These are phyloP conservation scores for Tribolium castaneum DNA, from an alignment of 1,140 invertebrate genomes.

Conservation along the genomic window DNA sequence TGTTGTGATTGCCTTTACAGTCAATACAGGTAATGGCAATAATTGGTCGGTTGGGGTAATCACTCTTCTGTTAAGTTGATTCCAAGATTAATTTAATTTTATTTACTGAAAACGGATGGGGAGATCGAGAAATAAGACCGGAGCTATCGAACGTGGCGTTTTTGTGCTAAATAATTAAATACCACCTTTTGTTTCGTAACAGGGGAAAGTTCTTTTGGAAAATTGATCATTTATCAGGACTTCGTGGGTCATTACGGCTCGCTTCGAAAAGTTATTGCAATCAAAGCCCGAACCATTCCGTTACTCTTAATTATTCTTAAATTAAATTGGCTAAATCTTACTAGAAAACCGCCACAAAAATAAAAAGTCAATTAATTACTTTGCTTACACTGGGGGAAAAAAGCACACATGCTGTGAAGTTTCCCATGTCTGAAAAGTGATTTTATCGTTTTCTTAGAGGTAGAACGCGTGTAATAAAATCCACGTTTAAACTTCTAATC, in stretches of 20 bases:
- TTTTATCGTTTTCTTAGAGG: not conserved
- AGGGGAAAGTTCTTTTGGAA: conserved; percentile 12
- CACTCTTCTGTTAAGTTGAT: not conserved
- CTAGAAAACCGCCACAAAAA: too few species aligned
- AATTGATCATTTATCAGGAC: conserved; percentile 28
- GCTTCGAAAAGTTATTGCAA: not conserved
- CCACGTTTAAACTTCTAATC: not conserved
- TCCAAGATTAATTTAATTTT: conserved; percentile 27
- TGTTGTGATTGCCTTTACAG: not conserved
- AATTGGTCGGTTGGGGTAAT: not conserved
- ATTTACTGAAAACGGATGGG: conserved; percentile 16
- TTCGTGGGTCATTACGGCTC: conserved; percentile 12
- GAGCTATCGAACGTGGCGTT: conserved; percentile 13
- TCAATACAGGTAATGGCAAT: conserved; percentile 21
- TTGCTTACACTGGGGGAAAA: not conserved
- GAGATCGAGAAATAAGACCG: conserved; percentile 12
- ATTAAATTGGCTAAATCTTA: too few species aligned
- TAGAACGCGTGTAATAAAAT: not conserved
- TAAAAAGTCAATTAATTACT: not conserved
- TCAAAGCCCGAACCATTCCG: too few species aligned
- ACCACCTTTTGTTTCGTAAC: conserved; percentile 1
- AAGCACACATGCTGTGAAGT: not conserved
- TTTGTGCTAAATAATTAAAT: conserved; percentile 36
- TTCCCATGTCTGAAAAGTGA: not conserved
- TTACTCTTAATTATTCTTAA: too few species aligned